Base-by-base conservation (phyloP, 2,888 invertebrate genomes). In the Imbricaverruca yamaguchii region DNA sequence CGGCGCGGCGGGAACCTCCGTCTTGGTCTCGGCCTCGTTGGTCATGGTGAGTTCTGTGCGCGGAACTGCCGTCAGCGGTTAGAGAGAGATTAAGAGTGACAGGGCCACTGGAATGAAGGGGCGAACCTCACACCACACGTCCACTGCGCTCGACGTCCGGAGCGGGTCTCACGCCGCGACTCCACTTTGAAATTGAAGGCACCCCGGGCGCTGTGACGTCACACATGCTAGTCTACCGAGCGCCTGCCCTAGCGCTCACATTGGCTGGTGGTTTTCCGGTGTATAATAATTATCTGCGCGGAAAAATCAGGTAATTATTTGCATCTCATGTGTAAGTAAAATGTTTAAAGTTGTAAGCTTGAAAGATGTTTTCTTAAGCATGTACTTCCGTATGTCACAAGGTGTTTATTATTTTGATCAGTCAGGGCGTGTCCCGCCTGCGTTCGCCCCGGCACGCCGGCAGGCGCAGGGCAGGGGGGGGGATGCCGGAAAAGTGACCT, bases 11-110 rank as follows among this genome's bases (percentile, higher is more conserved):
- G 81, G 74, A 10, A 11, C n/a, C 80, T 83, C 83, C 2, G 82
- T 81, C 82, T 84, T 84, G 78, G 83, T 84, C 79, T 84, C 84
- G 57, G 82, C 83, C 61, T 83, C 83, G 77, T 83, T 84, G 39
- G 83, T 83, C 84, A 83, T 84, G 69, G 63, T 81, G 78, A 82
- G 79, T 67, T 61, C 1, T 39, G 39, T 39, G 39, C 39, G 39
- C 39, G 1, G 39, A 39, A 25, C 74, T 69, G 80, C 57, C 80
- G 56, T 69, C 18, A 81, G 61, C 23, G 57, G 15, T 55, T 57
- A 56, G 69, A 69, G 69, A 25, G 69, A 9, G 39, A 53, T 39
- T 3, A 12, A 23, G 67, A 25, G 67, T 6, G 9, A 13, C 13
- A 15, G 12, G 3, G 15, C 7, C 12, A 59, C 12, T 7, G 59